Conservation (phyloP, 2,113 vertebrate species). For the Notarius lentiginosus region DNA sequence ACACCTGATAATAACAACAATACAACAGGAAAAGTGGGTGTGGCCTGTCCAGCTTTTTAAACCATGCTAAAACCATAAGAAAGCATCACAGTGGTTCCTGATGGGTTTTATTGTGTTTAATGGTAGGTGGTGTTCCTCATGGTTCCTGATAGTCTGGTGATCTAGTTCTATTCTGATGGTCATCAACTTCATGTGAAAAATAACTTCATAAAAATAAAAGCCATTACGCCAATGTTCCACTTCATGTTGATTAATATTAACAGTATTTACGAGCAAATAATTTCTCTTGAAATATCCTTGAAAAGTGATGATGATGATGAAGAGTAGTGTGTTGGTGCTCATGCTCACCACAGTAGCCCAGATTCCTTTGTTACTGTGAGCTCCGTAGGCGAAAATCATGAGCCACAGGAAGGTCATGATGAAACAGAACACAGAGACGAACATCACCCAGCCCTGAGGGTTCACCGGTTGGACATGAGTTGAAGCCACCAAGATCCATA, state of each 20-base stretch:
- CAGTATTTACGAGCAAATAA: neutral
- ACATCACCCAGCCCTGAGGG: conserved; percentile 75
- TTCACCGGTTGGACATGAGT: conserved; percentile 57
- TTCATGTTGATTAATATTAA: neutral
- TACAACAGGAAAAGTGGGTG: neutral
- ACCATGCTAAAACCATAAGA: no score
- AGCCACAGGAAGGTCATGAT: conserved; percentile 66
- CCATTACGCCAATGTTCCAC: no score
- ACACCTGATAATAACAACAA: neutral
- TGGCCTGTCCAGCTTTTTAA: neutral
- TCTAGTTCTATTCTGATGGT: no score
- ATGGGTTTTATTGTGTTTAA: neutral
- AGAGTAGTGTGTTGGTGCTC: neutral
- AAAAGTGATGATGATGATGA: neutral
- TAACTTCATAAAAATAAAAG: neutral
- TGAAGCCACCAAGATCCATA: conserved; percentile 73
- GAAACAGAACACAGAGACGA: conserved; percentile 74
- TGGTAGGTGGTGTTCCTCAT: neutral
- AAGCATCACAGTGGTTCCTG: neutral
- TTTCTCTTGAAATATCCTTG: neutral
- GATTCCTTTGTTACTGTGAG: conserved; percentile 53
- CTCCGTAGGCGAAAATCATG: conserved; percentile 60
- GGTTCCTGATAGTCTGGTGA: neutral
- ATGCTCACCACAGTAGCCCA: conserved; percentile 68
- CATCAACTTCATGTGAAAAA: neutral